Conservation (phyloP, 1,140 invertebrate species). For the Lutraria rhynchaena region DNA sequence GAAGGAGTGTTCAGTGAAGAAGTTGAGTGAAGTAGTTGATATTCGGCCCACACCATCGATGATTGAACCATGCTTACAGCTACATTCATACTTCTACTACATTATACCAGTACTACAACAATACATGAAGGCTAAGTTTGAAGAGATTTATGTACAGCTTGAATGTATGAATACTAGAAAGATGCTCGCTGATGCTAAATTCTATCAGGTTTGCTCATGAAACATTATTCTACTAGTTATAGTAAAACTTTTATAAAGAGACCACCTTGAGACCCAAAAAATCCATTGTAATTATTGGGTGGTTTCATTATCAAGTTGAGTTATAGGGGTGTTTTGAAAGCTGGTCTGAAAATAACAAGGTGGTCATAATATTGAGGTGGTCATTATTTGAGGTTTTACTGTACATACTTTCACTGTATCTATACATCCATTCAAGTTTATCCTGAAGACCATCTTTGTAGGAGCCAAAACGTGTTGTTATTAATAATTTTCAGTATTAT, state of each 20-base stretch:
- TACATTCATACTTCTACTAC: constrained; percentile 71
- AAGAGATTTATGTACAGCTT: constrained; percentile 66
- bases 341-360: too few relatives aligned
- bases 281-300: neutral
- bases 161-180: constrained; percentile 59
- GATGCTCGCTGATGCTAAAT: constrained; percentile 66
- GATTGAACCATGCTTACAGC: constrained; percentile 66
- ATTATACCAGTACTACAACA: constrained; percentile 72
- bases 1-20: constrained; percentile 64
- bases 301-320: too few relatives aligned
- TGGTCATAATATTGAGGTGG: too few relatives aligned
- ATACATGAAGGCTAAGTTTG: constrained; percentile 66
- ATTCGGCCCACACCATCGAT: constrained; percentile 65
- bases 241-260: too few relatives aligned
- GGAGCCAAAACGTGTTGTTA: neutral
- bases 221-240: neutral
- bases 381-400: too few relatives aligned
- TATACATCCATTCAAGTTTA: neutral
- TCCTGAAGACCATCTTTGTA: neutral
- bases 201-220: constrained; percentile 70
- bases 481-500: neutral
- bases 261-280: neutral
- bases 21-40: constrained; percentile 68
- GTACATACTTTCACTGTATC: neutral
- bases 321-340: too few relatives aligned